Base-by-base conservation (phyloP, 1,140 invertebrate genomes). In the Drosophila setifemur region DNA sequence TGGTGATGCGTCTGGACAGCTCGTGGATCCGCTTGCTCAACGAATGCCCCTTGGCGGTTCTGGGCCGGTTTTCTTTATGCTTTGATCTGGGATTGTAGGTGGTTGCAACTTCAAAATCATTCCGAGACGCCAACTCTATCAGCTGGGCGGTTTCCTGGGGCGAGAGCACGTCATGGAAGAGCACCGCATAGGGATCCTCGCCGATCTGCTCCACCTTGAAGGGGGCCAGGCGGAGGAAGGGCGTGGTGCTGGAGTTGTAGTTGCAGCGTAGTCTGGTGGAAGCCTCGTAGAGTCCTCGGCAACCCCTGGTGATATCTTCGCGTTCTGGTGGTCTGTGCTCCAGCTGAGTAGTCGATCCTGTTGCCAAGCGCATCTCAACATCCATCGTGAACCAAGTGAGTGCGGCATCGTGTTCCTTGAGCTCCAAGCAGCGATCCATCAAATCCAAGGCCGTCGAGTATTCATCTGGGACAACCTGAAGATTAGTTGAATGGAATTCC, bases 181-280 rank as follows among this genome's bases (percentile, higher is more conserved):
- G 91, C 21, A 96, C 93, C 68, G 99, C 95, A 50, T 94, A 93
- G 0, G 98, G 98, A 19, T 96, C 93, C 4, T 95, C 90, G 89
- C 95, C 95, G 11, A 95, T 92, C 70, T 96, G 93, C 91, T 99
- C 98, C 88, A 97, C 94, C 91, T 98, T 99, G 40, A 98, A 93
- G 0, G 97, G 97, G 0, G 94, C 95, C 21, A 99, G 91, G 44
- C 93, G 93, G 1, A 98, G 91, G 85, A 95, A 96, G 0, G 96
- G 95, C 45, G 94, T 92, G 14, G 92, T 93, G 47, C 94, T 93
- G 37, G 92, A 92, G 18, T 94, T 91, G 88, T 98, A 99, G 23
- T 93, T 92, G 91, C 98, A 99, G 67, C 93, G 93, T 3, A 98
- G 91, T 19, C 9, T 11, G 72, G 19, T n/a, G 91, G 25, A 0